Evolutionary conservation across 2,113 vertebrate species (phyloP).

Genomic region (Ondatra zibethicus): DNA sequence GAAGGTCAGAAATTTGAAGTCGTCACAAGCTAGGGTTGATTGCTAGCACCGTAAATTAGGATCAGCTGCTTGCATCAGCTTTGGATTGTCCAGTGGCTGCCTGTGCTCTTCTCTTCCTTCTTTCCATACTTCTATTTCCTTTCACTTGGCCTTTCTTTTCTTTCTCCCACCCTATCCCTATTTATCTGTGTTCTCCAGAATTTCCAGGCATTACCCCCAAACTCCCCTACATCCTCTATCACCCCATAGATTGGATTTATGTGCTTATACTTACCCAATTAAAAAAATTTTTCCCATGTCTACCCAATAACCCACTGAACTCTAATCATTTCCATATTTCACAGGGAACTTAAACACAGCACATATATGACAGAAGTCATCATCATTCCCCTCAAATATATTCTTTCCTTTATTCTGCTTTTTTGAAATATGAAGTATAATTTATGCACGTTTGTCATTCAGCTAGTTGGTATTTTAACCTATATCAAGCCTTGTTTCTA

Average conservation of each 20-base stretch:
- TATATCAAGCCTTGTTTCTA: not conserved
- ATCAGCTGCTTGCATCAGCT: not conserved
- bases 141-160: not conserved
- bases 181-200: not conserved
- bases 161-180: not conserved
- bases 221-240: not conserved
- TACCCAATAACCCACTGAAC: not conserved
- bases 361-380: not conserved
- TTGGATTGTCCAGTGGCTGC: not conserved
- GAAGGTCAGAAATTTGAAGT: not conserved
- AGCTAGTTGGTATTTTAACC: not conserved
- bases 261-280: not conserved
- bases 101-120: not conserved
- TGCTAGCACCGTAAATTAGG: not conserved
- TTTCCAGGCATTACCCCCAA: not conserved
- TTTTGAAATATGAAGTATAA: not conserved
- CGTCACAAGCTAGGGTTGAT: not conserved
- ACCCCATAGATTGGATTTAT: not conserved
- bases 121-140: not conserved
- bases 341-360: not conserved
- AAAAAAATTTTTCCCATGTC: not conserved
- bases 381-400: not conserved
- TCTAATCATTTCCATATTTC: not conserved
- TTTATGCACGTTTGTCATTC: not conserved
- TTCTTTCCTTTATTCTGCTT: not conserved